Evolutionary conservation across 92 coral and sea anemone species (phyloP), one percentile per base, ranked within the genome.

Genomic region (Heteractis magnifica): DNA sequence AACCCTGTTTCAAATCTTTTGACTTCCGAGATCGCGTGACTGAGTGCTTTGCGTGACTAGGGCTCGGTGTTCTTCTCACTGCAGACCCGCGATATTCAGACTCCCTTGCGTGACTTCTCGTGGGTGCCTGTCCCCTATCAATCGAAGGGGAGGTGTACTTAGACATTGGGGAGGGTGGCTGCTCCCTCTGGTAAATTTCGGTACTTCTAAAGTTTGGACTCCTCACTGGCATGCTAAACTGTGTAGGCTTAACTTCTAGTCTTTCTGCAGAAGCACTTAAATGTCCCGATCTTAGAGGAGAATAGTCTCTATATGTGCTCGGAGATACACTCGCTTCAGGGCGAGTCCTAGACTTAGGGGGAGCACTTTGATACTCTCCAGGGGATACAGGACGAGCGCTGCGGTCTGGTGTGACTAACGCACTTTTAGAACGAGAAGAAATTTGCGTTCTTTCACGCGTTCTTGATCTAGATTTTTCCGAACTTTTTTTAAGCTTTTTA

Each of bases 401-500:
- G 19, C 71, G 58, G 13, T 75, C 50, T 20, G 93, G 93, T n/a
- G 91, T 81, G 44, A 44, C 76, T 48, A 65, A 70, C 19, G 85
- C 51, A 78, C 90, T 90, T 62, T 87, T 85, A 1, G 91, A 91
- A 52, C 93, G 79, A 49, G 93, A 92, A 1, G 95, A 87, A 13
- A 85, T 90, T 75, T 34, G 78, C 52, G 82, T 85, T 10, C 84
- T 83, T 62, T 83, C 87, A 10, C 87, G 77, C 52, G 82, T 79
- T 78, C 91, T 77, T 51, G 90, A 78, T 73, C 87, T 72, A 7
- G 90, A 77, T 52, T 75, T 86, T 48, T 82, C 94, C 51, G 91
- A 72, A 83, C 92, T 87, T 88, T 94, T 92, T 41, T 92, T 89
- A 58, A 94, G 89, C 80, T 97, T 97, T 62, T 84, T 97, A 0